Evolutionary conservation across 2,797 vertebrate species (phyloP), one percentile per base, ranked within the genome.

Genomic region (Spinibarbus caldwelli): DNA sequence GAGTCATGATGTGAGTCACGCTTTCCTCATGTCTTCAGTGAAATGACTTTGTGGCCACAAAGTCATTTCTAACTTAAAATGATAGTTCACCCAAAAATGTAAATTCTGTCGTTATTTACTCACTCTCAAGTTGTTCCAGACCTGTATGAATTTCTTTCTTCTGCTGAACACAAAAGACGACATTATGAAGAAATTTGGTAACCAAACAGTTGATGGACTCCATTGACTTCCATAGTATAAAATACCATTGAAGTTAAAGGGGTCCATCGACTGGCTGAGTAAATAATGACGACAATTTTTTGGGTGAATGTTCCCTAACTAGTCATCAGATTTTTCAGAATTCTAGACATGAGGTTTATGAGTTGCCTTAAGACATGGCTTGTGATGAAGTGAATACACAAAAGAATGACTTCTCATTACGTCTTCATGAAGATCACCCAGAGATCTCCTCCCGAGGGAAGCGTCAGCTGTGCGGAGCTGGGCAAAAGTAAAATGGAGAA

Each of bases 401-500:
- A 15, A 84, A 71, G 1, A 79, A 29, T 36, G 49, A 78, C 15
- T 54, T 29, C 2, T 66, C 5, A 5, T 43, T 7, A 21, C 54
- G 14, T 81, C 67, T 82, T 43, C 73, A 12, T 85, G 11, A 86
- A 95, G 94, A 85, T 91, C 10, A 80, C 45, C 11, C 78, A 82
- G 54, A 90, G 91, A 86, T 91, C 87, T 67, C 92, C 92, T 43
- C 87, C 90, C 0, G 91, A 88, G 9, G 90, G 93, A 9, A 91
- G 91, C 9, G 85, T 91, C 84, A 92, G 87, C 82, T 91, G 83
- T 86, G 87, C 86, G 3, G 94, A 94, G 52, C 87, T 94, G 70
- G 94, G 91, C 89, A 90, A 91, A 7, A 91, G 92, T 85, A 93
- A 89, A 88, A 72, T 86, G 9, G 89, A 93, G 85, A 92, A 83